Conservation (phyloP, 30 jellyfish, hydroid and myxozoan genomes). For the Aurelia aurita complex sp. Pacific region DNA sequence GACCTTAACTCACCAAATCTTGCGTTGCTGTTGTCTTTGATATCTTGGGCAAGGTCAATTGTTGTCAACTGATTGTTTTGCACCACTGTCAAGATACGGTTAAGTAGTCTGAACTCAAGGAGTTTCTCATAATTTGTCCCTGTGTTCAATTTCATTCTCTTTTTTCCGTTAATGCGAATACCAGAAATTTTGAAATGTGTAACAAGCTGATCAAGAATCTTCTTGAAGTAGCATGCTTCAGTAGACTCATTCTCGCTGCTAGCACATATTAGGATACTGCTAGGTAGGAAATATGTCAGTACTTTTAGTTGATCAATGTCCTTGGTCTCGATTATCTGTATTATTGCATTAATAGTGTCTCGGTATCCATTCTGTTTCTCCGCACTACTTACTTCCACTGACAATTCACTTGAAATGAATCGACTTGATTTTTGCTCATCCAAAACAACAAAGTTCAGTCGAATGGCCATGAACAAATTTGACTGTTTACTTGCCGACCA, state of each 20-base stretch:
- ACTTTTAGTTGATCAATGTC: slow-evolving; percentile 12
- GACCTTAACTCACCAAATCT: slow-evolving; percentile 19
- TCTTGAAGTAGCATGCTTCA: slow-evolving; percentile 23
- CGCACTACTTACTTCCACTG: background rate
- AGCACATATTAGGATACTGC: background rate
- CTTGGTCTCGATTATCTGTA: background rate
- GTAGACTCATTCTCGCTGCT: background rate
- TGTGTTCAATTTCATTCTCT: slow-evolving; percentile 5
- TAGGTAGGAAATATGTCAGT: slow-evolving; percentile 16
- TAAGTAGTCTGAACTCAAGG: slow-evolving; percentile 4
- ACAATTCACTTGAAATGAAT: background rate
- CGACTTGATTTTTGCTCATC: background rate
- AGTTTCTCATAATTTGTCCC: slow-evolving; percentile 5
- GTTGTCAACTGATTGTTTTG: slow-evolving; percentile 9
- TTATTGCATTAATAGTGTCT: slow-evolving; percentile 7
- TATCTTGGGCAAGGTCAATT: slow-evolving; percentile 17
- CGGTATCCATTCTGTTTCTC: slow-evolving; percentile 13
- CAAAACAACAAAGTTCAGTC: slow-evolving; percentile 8
- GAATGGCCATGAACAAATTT: background rate
- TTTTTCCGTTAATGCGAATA: slow-evolving; percentile 3
- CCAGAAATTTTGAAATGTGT: slow-evolving; percentile 24
- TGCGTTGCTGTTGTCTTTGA: slow-evolving; percentile 8
- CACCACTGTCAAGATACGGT: slow-evolving; percentile 17
- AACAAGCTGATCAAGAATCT: slow-evolving; percentile 22
- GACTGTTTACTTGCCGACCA: background rate